Conservation (phyloP, 2,888 invertebrate genomes). For the Scrobipalpa costella region DNA sequence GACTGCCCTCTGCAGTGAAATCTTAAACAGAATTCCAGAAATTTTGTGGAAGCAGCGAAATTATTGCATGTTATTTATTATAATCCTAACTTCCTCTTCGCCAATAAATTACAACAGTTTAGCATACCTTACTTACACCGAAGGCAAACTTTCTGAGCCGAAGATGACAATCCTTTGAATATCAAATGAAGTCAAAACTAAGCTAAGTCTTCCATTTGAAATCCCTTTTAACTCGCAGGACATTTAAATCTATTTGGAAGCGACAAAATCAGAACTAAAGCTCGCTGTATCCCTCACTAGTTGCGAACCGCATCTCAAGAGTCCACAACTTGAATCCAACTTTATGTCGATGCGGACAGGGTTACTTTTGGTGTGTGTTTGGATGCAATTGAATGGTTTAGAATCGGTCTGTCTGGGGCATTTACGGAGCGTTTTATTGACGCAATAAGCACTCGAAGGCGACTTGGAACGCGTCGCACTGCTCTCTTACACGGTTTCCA, state of each 20-base stretch:
- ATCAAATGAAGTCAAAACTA: constrained; percentile 29
- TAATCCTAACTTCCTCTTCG: constrained; percentile 3
- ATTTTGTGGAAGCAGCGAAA: background rate
- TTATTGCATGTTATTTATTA: background rate
- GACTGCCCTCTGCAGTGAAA: too few relatives aligned
- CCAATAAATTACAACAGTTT: constrained; percentile 15
- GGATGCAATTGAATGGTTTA: constrained; percentile 23
- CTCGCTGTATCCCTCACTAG: constrained; percentile 32
- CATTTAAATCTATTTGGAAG: constrained; percentile 45
- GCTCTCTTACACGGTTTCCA: background rate
- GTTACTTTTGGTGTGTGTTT: background rate
- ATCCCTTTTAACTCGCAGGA: constrained; percentile 43
- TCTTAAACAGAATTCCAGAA: too few relatives aligned
- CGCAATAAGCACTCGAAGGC: constrained; percentile 64
- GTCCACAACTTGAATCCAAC: constrained; percentile 31
- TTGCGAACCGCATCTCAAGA: constrained; percentile 32
- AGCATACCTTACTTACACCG: constrained; percentile 16
- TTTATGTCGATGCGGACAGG: constrained; percentile 25
- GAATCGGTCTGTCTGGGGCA: constrained; percentile 55
- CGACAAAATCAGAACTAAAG: constrained; percentile 44
- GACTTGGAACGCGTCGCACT: constrained; percentile 18
- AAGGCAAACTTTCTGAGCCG: constrained; percentile 16
- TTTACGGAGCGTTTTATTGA: constrained; percentile 67
- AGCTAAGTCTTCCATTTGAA: constrained; percentile 35
- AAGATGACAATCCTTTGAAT: constrained; percentile 25